Evolutionary conservation across 2,888 invertebrate genomes (phyloP), one percentile per base, ranked within the genome.

Genomic region (Ochropacha duplaris): DNA sequence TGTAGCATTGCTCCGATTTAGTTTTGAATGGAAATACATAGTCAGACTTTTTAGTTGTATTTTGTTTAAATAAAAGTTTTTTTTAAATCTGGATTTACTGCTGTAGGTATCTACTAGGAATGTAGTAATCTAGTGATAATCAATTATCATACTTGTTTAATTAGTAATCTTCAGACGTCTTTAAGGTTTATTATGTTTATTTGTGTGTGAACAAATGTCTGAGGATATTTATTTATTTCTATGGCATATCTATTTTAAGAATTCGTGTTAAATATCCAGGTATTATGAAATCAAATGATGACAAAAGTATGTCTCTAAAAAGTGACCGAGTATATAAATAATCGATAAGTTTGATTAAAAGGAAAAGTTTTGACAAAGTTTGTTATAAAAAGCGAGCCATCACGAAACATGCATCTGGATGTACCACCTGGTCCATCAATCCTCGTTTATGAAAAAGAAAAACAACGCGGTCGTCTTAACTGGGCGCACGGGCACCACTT

Each of bases 391-490:
- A 61, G 60, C 60, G 55, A 54, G 56, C 57, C 54, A 54, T 49
- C 55, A 61, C 59, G 56, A 57, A 58, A 31, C 12, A 31, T 62
- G 60, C 67, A 68, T 70, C 65, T 68, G 65, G 56, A 55, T 22
- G 52, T 61, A 68, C 57, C 78, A 76, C 73, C 72, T 77, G 74
- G 64, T 59, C 59, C 78, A 78, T 81, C 74, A 71, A 80, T 81
- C 73, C 72, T 72, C 68, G 69, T 77, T 81, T 80, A 76, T 77
- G 72, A 79, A 81, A 71, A 71, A 73, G 67, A 59, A 67, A 69
- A 69, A 70, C 69, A 74, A 71, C 58, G 66, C 61, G 61, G 65
- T 63, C 60, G 66, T 65, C 61, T 73, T 67, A 63, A 66, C 61
- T 59, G 61, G 58, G 63, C 65, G 63, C 65, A 62, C 65, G 58